A percentile compares a stretch with the other conserved stretches of the same genome.
Conservation (phyloP, 2,888 invertebrate genomes). For the Amblyteles armatorius region DNA sequence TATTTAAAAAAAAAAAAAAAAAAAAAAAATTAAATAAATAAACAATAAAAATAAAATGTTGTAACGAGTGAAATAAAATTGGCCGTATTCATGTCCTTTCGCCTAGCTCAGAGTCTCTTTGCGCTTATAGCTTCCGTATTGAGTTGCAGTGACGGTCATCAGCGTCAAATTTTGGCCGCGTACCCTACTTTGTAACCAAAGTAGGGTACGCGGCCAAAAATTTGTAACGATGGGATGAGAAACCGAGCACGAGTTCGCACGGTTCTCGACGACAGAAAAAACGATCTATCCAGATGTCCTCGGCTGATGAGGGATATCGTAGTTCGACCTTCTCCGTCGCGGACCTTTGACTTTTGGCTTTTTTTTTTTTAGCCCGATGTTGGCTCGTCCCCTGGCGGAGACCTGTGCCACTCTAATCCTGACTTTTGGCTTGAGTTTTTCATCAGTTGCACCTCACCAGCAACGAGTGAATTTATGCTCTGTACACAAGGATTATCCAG, state of each 20-base stretch:
- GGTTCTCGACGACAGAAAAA: constrained; percentile 23
- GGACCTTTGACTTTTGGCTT: not conserved
- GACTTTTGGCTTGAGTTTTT: not conserved
- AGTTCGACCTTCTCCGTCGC: constrained; percentile 22
- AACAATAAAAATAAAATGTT: not conserved
- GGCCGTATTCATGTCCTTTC: not conserved
- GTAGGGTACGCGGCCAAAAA: no score
- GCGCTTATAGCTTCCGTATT: no score
- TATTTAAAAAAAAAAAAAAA: constrained; percentile 25
- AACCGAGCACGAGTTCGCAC: constrained; percentile 10
- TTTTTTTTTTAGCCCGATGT: no score
- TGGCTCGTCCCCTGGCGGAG: no score
- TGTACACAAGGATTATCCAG: not conserved
- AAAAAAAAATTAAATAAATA: not conserved
- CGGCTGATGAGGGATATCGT: constrained; percentile 31
- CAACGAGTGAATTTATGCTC: not conserved
- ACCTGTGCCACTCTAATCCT: not conserved
- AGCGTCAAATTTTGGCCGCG: no score
- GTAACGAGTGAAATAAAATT: constrained; percentile 6
- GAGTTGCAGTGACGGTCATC: no score
- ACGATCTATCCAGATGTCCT: constrained; percentile 49
- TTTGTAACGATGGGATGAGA: not conserved
- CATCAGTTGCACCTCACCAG: not conserved
- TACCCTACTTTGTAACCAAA: no score
- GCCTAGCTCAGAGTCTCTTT: not conserved